Base-by-base conservation (phyloP, 1,140 invertebrate genomes). In the Lepidostoma basale region DNA sequence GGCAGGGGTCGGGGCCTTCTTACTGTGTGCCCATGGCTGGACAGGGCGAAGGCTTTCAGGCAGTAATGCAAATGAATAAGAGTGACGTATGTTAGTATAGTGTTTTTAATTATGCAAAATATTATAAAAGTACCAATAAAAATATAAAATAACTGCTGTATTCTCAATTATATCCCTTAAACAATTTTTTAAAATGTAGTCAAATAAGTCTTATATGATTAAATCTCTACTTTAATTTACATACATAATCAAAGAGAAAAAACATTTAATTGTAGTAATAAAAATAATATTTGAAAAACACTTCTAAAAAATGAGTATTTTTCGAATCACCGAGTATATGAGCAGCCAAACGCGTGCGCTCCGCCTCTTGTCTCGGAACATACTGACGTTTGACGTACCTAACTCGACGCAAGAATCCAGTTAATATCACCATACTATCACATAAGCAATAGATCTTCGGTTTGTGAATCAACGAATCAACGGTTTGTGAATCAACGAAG, bases 1-100 rank as follows among this genome's bases (percentile, higher is more conserved):
- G 71, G 16, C 67, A 73, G 54, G 68, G 71, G 28, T 73, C 71
- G 8, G 67, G 71, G 10, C 67, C 71, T 12, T 68, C 71, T 0
- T 73, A 73, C 58, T 68, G 71, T 26, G 67, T 73, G 25, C 71
- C 71, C 2, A 67, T 73, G 39, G 58, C 62, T 5, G 44, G 45
- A 25, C 71, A 73, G 47, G 71, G 71, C 45, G 45, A 49, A 22
- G 44, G 56, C 2, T 60, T 60, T 22, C 56, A 60, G 25, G 56
- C 56, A 4, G 56, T 60, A 0, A n/a, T 60, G 16, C 44, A 62
- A 10, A 47, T 49, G 16, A 47, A 49, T 47, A 62, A 47, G 28
- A 62, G 60, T 47, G 60, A 62, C 12, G 60, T 62, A 16, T 47
- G 60, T 30, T 62, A 49, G 25, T 42, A 25, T 40, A 26, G 25